Evolutionary conservation across 2,888 invertebrate genomes (phyloP).

Genomic region (Glyphotaelius pellucidus): DNA sequence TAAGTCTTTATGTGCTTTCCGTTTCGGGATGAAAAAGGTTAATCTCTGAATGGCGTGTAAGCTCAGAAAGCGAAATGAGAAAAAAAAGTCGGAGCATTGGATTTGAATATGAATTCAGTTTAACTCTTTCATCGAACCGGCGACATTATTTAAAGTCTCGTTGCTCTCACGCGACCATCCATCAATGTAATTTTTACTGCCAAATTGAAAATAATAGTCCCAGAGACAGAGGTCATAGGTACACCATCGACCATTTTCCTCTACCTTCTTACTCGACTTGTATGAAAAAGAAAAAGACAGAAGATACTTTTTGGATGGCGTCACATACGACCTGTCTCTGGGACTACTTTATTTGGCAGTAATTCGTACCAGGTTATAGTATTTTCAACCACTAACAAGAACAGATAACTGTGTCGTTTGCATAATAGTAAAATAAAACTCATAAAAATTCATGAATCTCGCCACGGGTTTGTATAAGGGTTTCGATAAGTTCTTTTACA

Average conservation of each 20-base stretch:
- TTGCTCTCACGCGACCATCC: constrained; percentile 9
- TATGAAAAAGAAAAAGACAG: too few relatives aligned
- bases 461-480: neutral
- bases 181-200: neutral
- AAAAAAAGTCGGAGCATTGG: neutral
- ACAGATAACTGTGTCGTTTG: neutral
- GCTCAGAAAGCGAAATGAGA: neutral
- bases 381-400: neutral
- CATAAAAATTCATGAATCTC: constrained; percentile 35
- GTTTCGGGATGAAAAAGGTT: neutral
- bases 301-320: too few relatives aligned
- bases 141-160: neutral
- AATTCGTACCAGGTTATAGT: neutral
- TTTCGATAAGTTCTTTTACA: neutral
- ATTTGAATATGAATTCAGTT: constrained; percentile 7
- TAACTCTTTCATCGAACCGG: neutral
- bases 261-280: too few relatives aligned
- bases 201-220: neutral
- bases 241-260: too few relatives aligned
- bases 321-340: too few relatives aligned
- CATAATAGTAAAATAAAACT: neutral
- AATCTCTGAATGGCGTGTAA: neutral
- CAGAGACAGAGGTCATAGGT: too few relatives aligned
- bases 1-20: neutral
- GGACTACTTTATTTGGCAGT: neutral